phyloP scores from a whole-genome alignment of 2,888 invertebrate genomes.

The Eupithecia centaureata region DNA sequence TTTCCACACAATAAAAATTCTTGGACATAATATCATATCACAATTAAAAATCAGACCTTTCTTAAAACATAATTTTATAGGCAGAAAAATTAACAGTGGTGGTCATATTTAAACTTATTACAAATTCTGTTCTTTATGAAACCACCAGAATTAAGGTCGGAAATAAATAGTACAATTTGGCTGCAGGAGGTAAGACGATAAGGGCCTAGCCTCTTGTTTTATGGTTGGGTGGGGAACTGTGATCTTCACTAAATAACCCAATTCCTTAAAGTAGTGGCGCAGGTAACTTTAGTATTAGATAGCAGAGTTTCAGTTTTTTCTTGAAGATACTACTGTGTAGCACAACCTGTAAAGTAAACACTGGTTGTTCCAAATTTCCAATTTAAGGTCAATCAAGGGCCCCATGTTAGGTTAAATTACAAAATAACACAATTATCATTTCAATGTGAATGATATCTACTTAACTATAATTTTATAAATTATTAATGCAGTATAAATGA shows the following conservation, averaged over 20 bases:
- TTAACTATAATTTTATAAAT: no score
- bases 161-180: background rate
- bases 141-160: background rate
- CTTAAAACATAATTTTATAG: background rate
- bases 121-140: background rate
- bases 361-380: background rate
- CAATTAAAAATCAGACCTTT: slow-evolving; percentile 3
- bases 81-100: background rate
- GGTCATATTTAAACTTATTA: background rate
- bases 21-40: background rate
- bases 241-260: background rate
- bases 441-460: no score
- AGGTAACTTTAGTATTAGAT: background rate
- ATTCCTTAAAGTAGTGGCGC: background rate
- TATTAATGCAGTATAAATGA: no score
- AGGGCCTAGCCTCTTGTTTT: background rate
- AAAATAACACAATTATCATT: no score
- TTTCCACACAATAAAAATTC: background rate
- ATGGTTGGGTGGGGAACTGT: background rate
- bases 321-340: background rate
- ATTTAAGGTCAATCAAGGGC: no score
- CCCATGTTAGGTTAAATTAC: no score
- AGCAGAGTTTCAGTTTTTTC: background rate
- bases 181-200: background rate
- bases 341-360: background rate